Conservation (phyloP, 2,888 invertebrate genomes). For the Dicyrtomina minuta region DNA sequence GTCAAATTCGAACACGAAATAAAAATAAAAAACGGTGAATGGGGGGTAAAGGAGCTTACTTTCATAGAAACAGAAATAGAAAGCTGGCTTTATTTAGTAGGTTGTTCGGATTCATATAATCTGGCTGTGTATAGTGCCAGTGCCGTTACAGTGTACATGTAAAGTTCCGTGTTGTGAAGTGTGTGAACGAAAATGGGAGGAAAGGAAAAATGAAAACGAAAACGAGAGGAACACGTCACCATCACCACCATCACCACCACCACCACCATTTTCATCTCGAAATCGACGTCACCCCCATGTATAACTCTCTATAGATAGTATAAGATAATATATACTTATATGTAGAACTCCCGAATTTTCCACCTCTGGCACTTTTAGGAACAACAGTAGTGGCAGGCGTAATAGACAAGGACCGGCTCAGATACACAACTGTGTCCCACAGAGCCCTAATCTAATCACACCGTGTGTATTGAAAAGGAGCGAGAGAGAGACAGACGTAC, state of each 20-base stretch:
- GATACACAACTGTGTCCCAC: conserved; percentile 30
- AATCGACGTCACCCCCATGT: background rate
- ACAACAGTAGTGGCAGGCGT: background rate
- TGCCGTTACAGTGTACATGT: too few species aligned
- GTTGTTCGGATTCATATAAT: too few species aligned
- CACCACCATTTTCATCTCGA: background rate
- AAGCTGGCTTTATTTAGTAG: too few species aligned
- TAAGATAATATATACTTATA: too few species aligned
- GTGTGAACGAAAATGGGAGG: conserved; percentile 15
- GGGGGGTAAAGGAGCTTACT: conserved; percentile 10
- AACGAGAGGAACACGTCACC: conserved; percentile 21
- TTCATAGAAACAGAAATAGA: background rate
- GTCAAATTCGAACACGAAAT: too few species aligned
- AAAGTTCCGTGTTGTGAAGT: conserved; percentile 1
- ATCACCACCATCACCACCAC: background rate
- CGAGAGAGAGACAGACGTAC: background rate
- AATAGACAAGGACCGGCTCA: background rate
- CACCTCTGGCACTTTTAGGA: conserved; percentile 15
- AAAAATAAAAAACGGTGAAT: background rate
- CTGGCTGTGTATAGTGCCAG: too few species aligned
- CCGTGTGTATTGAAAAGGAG: conserved; percentile 17
- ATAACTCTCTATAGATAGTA: background rate
- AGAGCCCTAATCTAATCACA: conserved; percentile 41
- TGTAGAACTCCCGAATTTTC: conserved; percentile 4
- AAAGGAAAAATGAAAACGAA: conserved; percentile 16